Conservation (phyloP, 2,888 invertebrate species). For the Orthosia incerta region DNA sequence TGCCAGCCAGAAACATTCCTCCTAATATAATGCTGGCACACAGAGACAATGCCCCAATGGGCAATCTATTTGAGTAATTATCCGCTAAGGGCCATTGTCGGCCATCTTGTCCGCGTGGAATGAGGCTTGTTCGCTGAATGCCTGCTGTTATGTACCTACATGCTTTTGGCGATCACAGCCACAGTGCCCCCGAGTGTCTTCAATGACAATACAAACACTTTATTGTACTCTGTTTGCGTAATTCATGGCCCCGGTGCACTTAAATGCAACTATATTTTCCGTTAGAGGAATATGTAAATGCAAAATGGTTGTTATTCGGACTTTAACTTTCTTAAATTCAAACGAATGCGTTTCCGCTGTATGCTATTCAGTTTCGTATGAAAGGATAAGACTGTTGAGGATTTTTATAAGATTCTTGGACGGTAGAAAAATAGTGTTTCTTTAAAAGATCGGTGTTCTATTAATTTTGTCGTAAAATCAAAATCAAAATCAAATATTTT, state of each 20-base stretch:
- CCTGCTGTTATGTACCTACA: conserved; percentile 83
- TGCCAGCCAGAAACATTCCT: conserved; percentile 79
- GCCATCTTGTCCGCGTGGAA: conserved; percentile 89
- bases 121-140: conserved; percentile 88
- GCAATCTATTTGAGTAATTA: conserved; percentile 91
- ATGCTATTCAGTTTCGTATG: conserved; percentile 39
- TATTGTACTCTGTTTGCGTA: conserved; percentile 73
- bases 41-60: conserved; percentile 90
- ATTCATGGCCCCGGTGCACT: conserved; percentile 68
- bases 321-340: conserved; percentile 31
- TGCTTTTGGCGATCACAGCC: conserved; percentile 78
- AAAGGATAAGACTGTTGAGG: conserved; percentile 38
- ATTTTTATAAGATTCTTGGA: conserved; percentile 26
- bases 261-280: conserved; percentile 49
- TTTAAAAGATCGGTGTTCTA: neutral
- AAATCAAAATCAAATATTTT: too few relatives aligned
- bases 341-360: conserved; percentile 20
- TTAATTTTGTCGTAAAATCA: conserved; percentile 20
- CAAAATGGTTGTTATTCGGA: conserved; percentile 33
- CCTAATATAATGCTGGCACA: conserved; percentile 83
- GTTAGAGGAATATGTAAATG: conserved; percentile 40
- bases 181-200: conserved; percentile 81
- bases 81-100: conserved; percentile 90
- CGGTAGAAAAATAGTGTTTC: conserved; percentile 7
- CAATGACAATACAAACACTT: conserved; percentile 80